A percentile compares a stretch with the other conserved stretches of the same genome.
phyloP scores from a whole-genome alignment of 2,113 vertebrate genomes.

The Sula dactylatra region DNA sequence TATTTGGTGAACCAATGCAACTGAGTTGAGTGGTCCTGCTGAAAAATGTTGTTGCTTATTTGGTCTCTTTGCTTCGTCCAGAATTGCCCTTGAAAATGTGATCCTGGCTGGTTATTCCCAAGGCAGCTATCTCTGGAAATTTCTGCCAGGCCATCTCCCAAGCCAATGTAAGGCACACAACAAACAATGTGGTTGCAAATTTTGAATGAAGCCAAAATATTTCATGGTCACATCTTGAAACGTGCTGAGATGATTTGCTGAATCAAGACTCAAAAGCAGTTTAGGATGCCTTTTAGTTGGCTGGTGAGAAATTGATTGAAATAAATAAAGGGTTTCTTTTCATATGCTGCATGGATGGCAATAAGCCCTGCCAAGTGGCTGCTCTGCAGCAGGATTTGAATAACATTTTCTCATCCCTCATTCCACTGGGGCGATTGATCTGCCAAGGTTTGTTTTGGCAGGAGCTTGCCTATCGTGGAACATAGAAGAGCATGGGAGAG shows the following conservation, averaged over 20 bases:
- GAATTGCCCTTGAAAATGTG: background rate
- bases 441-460: background rate
- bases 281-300: background rate
- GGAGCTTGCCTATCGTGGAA: background rate
- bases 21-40: background rate
- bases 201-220: background rate
- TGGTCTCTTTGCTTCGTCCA: background rate
- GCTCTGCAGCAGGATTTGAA: background rate
- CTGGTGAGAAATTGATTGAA: background rate
- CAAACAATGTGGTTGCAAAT: background rate
- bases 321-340: background rate
- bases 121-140: background rate
- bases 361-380: background rate
- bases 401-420: constrained; percentile 6
- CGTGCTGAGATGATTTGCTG: background rate
- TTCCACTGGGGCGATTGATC: background rate
- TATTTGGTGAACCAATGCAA: background rate
- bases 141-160: background rate
- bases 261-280: background rate
- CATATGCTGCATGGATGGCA: background rate
- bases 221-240: background rate
- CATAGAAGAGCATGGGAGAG: background rate
- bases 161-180: background rate
- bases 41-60: background rate
- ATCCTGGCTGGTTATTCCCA: background rate